These are phyloP conservation scores for Phragmatobia fuliginosa DNA, from an alignment of 2,888 invertebrate genomes.

Conservation along the genomic window DNA sequence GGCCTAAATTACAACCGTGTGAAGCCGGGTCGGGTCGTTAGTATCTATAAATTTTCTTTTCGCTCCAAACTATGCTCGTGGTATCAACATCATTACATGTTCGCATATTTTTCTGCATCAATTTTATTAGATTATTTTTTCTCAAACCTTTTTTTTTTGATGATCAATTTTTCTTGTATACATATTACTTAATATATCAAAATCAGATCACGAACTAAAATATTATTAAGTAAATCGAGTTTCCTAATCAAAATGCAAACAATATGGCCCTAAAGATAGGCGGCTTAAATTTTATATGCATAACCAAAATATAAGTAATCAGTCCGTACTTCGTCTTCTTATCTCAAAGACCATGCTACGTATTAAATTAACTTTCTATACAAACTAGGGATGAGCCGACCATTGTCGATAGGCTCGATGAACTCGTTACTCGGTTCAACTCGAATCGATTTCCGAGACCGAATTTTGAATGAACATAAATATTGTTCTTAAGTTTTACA, in stretches of 20 bases:
- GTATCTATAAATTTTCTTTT: constrained; percentile 2
- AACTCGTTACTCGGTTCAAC: constrained; percentile 30
- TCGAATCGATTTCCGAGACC: constrained; percentile 32
- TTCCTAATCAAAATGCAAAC: constrained; percentile 48
- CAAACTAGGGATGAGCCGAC: constrained; percentile 38
- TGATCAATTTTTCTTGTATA: no score
- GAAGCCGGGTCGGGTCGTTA: not conserved
- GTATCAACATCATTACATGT: not conserved
- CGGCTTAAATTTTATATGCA: constrained; percentile 47
- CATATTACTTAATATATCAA: constrained; percentile 19
- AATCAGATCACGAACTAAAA: constrained; percentile 35
- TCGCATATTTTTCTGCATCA: not conserved
- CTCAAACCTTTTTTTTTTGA: not conserved
- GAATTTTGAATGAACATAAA: constrained; percentile 25
- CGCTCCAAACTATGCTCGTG: not conserved
- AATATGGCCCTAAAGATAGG: constrained; percentile 46
- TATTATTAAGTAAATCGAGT: constrained; percentile 35
- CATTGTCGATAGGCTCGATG: constrained; percentile 27
- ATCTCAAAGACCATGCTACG: constrained; percentile 43
- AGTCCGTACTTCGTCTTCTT: constrained; percentile 43
- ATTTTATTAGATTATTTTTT: not conserved
- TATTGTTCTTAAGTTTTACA: constrained; percentile 14
- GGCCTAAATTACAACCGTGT: not conserved
- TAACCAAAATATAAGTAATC: constrained; percentile 51
- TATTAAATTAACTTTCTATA: constrained; percentile 52